Evolutionary conservation across 2,797 vertebrate genomes (phyloP).

Genomic region (Tamandua tetradactyla): DNA sequence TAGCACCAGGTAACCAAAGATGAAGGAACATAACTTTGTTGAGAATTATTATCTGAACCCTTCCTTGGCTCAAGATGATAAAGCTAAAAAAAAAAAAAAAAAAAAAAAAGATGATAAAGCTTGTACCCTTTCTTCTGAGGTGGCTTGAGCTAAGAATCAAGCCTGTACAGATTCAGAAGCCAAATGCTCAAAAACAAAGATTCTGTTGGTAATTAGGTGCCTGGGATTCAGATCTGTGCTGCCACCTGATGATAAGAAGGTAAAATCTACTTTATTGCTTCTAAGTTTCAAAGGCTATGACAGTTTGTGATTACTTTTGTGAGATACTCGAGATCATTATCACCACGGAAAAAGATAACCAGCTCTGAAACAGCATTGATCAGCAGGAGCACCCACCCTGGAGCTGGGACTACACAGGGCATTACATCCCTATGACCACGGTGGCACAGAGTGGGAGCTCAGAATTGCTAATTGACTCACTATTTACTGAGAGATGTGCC

Average conservation of each 20-base stretch:
- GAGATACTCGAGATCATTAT: constrained; percentile 37
- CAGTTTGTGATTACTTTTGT: constrained; percentile 42
- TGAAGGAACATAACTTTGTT: constrained; percentile 44
- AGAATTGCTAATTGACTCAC: background rate
- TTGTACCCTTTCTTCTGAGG: background rate
- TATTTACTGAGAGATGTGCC: background rate
- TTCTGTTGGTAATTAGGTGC: constrained; percentile 43
- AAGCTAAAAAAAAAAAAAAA: no score
- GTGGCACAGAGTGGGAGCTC: background rate
- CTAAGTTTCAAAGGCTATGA: constrained; percentile 28
- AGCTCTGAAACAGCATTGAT: constrained; percentile 25
- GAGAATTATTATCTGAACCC: constrained; percentile 47
- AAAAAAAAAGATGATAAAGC: constrained; percentile 24
- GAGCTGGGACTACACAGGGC: background rate
- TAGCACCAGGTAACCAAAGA: constrained; percentile 35
- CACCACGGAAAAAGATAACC: background rate
- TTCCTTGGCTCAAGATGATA: constrained; percentile 36
- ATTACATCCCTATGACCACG: background rate
- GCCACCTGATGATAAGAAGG: background rate
- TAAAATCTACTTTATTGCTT: background rate
- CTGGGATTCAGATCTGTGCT: constrained; percentile 10
- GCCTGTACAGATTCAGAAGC: background rate
- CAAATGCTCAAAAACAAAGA: constrained; percentile 41
- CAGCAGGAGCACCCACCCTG: background rate
- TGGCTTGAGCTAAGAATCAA: constrained; percentile 15